Evolutionary conservation across 2,113 vertebrate genomes (phyloP), one percentile per base, ranked within the genome.

Genomic region (Cyanoderma ruficeps): DNA sequence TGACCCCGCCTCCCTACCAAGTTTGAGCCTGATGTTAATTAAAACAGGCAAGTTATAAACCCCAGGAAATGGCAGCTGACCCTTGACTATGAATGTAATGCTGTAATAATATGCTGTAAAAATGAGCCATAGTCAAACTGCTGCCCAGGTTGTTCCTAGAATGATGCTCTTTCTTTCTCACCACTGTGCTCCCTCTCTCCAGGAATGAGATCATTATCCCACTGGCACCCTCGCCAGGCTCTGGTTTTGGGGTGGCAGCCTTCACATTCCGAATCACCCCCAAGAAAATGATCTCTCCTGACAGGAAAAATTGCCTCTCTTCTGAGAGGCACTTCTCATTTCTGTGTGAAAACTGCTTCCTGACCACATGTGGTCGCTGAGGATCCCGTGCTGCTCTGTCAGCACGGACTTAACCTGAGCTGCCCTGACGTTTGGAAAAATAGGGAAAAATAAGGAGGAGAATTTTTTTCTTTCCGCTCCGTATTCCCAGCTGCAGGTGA

Each of bases 41-140:
- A 98, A 98, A 98, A 98, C 97, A 98, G 98, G 98, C 98, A 98
- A 97, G 98, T 98, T 98, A 98, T 98, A 98, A 98, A 98, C 98
- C 98, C 97, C 98, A 98, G 98, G 98, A 98, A 98, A 98, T 98
- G 97, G 98, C 97, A 98, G 98, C 98, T 98, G 98, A 98, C 98
- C 98, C 96, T 97, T 98, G 97, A 97, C 97, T 98, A 98, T 97
- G 98, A 98, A 97, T 98, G 97, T 97, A 98, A 98, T 96, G 95
- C 97, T 98, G 96, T 97, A 98, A 98, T 98, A 98, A 98, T 98
- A 98, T 61, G 39, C 96, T 97, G 96, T 98, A 98, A 98, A 98
- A 98, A 94, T 88, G 97, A 98, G 96, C 79, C 93, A 97, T 79
- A 96, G 96, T 89, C 97, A 93, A 92, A 96, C 78, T 89, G 90